Evolutionary conservation across 2,797 vertebrate genomes (phyloP).

Genomic region (Poecilia picta): DNA sequence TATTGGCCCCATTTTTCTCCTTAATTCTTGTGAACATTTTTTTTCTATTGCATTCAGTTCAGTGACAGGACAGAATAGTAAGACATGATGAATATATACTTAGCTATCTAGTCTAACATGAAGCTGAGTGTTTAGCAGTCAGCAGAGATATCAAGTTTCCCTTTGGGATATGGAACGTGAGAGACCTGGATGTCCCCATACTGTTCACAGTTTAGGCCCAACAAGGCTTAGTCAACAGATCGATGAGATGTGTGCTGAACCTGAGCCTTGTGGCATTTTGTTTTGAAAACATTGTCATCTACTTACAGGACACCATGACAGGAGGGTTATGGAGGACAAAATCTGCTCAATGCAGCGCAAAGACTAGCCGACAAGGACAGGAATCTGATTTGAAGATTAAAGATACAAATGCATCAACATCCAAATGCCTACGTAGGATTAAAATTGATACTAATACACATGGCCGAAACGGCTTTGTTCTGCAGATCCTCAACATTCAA

Average conservation of each 20-base stretch:
- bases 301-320: constrained; percentile 53
- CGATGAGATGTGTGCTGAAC: constrained; percentile 52
- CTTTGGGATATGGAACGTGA: constrained; percentile 19
- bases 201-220: constrained; percentile 40
- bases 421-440: not conserved
- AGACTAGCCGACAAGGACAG: not conserved
- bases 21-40: not conserved
- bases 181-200: constrained; percentile 29
- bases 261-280: constrained; percentile 39
- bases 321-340: constrained; percentile 5
- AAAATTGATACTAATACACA: not conserved
- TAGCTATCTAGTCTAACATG: constrained; percentile 9
- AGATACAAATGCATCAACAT: not conserved
- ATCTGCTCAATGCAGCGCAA: not conserved
- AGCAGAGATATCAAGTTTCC: constrained; percentile 40
- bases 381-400: not conserved
- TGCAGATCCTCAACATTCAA: not conserved
- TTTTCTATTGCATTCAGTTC: not conserved
- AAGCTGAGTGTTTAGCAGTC: constrained; percentile 29
- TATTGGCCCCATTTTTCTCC: constrained; percentile 1
- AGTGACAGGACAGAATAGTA: not conserved
- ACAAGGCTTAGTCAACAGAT: constrained; percentile 59
- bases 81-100: not conserved
- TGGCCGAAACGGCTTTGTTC: not conserved
- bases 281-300: constrained; percentile 59